Conservation (phyloP, 2,888 invertebrate genomes). For the Xanthia icteritia region DNA sequence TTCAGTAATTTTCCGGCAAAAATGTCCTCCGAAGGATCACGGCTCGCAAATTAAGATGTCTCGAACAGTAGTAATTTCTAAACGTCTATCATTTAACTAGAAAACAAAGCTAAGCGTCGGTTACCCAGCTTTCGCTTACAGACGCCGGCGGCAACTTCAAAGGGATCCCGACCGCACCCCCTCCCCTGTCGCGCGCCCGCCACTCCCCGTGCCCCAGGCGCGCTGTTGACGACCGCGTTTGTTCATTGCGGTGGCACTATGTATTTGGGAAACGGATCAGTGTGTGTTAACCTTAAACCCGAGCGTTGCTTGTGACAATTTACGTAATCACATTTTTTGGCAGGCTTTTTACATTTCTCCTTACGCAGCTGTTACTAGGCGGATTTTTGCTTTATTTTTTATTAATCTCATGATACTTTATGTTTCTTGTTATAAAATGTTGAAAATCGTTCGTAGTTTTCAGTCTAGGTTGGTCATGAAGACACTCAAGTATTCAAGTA, state of each 20-base stretch:
- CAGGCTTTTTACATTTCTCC: conserved; percentile 55
- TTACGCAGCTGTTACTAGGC: conserved; percentile 24
- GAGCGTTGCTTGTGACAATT: conserved; percentile 74
- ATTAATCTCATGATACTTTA: neutral
- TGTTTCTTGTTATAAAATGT: neutral
- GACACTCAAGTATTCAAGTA: neutral
- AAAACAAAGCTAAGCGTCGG: conserved; percentile 89
- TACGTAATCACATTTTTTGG: conserved; percentile 65
- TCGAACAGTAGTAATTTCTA: conserved; percentile 81
- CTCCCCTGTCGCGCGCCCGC: conserved; percentile 63
- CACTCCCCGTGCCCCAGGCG: conserved; percentile 73
- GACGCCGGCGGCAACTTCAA: conserved; percentile 87
- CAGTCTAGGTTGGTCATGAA: neutral
- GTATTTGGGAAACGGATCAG: conserved; percentile 82
- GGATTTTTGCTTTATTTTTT: conserved; percentile 32
- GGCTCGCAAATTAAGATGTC: conserved; percentile 69
- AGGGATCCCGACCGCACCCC: conserved; percentile 83
- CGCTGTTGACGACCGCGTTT: conserved; percentile 78
- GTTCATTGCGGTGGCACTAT: conserved; percentile 81
- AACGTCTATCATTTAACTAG: conserved; percentile 86
- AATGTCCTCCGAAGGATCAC: conserved; percentile 67
- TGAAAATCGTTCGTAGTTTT: neutral
- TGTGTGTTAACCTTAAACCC: conserved; percentile 79
- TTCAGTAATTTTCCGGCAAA: conserved; percentile 39
- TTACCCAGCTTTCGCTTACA: conserved; percentile 87